phyloP scores from a whole-genome alignment of 2,113 vertebrate species.

The Romanogobio albipinnatus region DNA sequence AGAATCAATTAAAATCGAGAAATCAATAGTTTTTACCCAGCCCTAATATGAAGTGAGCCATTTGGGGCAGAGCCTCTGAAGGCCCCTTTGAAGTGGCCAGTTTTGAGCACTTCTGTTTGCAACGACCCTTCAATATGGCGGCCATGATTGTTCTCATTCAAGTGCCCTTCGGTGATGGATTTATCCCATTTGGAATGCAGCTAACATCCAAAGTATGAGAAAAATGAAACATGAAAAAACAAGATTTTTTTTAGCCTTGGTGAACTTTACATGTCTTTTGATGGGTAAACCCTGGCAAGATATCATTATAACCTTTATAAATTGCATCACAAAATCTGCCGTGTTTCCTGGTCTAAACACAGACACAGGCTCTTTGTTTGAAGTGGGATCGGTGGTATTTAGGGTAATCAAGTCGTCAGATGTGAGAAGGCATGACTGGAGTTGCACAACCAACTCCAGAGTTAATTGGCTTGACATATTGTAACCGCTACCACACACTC shows the following conservation, averaged over 20 bases:
- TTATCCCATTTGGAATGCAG: too few species aligned
- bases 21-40: too few species aligned
- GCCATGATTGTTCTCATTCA: too few species aligned
- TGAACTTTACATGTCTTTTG: conserved; percentile 6
- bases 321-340: not conserved
- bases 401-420: conserved; percentile 44
- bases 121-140: too few species aligned
- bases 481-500: conserved; percentile 15
- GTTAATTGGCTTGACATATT: conserved; percentile 67
- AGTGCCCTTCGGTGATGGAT: too few species aligned
- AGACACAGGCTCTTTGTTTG: conserved; percentile 47
- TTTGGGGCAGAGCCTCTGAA: too few species aligned
- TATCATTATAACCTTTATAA: not conserved
- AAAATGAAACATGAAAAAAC: not conserved
- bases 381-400: conserved; percentile 58
- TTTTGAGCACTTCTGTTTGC: too few species aligned
- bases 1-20: too few species aligned
- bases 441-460: conserved; percentile 51
- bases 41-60: too few species aligned
- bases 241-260: not conserved
- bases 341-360: not conserved
- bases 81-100: too few species aligned
- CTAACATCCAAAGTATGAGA: not conserved
- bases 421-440: conserved; percentile 6
- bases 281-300: not conserved